Evolutionary conservation across 2,888 invertebrate species (phyloP).

Genomic region (Rosalia funebris): DNA sequence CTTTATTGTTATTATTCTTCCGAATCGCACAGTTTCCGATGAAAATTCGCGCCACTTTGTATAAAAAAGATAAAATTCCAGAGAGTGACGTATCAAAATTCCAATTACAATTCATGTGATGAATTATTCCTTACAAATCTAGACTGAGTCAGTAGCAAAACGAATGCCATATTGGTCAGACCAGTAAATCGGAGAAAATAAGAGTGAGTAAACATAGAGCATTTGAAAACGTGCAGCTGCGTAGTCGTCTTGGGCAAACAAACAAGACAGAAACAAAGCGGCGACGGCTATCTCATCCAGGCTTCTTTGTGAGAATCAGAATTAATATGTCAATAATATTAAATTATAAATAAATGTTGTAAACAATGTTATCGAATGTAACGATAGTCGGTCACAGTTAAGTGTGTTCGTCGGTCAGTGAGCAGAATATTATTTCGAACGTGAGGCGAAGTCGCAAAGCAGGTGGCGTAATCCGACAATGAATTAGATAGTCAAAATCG

Average conservation of each 20-base stretch:
- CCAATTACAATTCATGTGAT: no score
- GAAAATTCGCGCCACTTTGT: no score
- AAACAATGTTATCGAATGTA: slow-evolving; percentile 35
- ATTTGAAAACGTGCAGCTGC: no score
- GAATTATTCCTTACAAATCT: no score
- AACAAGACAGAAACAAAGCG: slow-evolving; percentile 20
- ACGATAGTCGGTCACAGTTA: slow-evolving; percentile 15
- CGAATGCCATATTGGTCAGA: no score
- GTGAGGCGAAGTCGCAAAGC: slow-evolving; percentile 6
- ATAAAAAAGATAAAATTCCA: no score
- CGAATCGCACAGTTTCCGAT: no score
- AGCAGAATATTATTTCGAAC: slow-evolving; percentile 13
- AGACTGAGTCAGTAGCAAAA: no score
- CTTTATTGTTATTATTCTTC: no score
- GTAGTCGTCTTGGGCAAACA: slow-evolving; percentile 13
- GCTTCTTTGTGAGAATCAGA: slow-evolving; percentile 30
- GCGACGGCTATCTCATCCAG: slow-evolving; percentile 33
- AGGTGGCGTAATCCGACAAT: not conserved
- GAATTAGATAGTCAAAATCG: not conserved
- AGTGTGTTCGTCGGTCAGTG: slow-evolving; percentile 9
- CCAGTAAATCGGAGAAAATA: not conserved
- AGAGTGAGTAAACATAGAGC: not conserved
- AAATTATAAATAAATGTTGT: slow-evolving; percentile 36
- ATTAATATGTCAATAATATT: slow-evolving; percentile 37
- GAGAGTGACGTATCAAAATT: no score